phyloP scores from a whole-genome alignment of 2,797 vertebrate genomes.

The Carapus acus region DNA sequence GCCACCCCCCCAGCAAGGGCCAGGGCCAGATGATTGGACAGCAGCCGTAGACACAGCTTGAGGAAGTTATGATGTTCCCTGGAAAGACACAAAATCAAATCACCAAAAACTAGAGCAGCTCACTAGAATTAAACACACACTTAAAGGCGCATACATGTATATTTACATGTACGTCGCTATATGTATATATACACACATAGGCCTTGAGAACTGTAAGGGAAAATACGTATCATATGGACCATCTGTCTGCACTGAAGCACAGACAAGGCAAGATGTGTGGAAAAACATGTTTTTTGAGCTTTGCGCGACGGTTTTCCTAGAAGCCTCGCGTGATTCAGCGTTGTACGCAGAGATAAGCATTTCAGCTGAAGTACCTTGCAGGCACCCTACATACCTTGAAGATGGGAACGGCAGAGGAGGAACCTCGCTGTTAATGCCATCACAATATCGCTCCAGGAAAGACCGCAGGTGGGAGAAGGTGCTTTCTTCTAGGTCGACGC shows the following conservation, averaged over 20 bases:
- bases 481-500: conserved; percentile 79
- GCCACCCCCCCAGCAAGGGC: conserved; percentile 77
- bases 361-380: background rate
- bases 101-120: too few relatives aligned
- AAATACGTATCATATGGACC: too few relatives aligned
- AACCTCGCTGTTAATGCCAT: conserved; percentile 75
- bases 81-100: conserved; percentile 11
- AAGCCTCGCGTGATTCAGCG: too few relatives aligned
- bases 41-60: conserved; percentile 76
- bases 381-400: conserved; percentile 59
- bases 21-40: conserved; percentile 79
- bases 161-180: too few relatives aligned
- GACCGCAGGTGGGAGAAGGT: conserved; percentile 77
- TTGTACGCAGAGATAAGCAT: too few relatives aligned
- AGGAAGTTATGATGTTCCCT: conserved; percentile 82
- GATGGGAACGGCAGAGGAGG: conserved; percentile 76
- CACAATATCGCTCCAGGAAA: conserved; percentile 78
- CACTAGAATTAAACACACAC: background rate
- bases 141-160: background rate
- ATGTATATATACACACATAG: too few relatives aligned
- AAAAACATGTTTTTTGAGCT: too few relatives aligned
- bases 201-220: too few relatives aligned
- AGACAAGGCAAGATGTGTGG: too few relatives aligned
- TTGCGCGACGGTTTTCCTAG: too few relatives aligned
- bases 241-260: too few relatives aligned